Base-by-base conservation (phyloP, 2,797 vertebrate genomes). In the Crax fasciolata region DNA sequence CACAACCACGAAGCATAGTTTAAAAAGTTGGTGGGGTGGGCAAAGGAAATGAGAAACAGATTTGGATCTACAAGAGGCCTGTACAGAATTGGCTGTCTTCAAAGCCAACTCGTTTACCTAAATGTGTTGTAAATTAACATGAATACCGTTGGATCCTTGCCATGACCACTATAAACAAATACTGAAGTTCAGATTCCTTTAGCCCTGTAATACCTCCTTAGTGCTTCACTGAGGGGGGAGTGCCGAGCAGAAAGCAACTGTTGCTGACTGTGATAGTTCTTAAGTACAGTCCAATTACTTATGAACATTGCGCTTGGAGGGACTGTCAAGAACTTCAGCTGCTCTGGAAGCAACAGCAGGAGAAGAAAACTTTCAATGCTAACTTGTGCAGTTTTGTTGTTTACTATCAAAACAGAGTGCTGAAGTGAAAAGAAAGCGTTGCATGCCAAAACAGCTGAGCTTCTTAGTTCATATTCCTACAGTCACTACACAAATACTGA, bases 121-220 rank as follows among this genome's bases (percentile, higher is more conserved):
- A 97, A 96, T 96, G 90, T 96, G 62, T 75, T 98, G 95, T 96
- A 97, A 97, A 98, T 98, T 96, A 97, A 91, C 83, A 71, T 93
- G 89, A 96, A 96, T 97, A 54, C 89, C 83, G 94, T 95, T 97
- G 97, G 97, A 97, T 90, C 84, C 72, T 77, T 97, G 96, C 98
- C 97, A 95, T 74, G 84, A 94, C 96, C 95, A 77, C 91, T 90
- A 82, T 96, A 98, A 97, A 96, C 95, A 95, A 98, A 96, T 95
- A 94, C 78, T 97, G 94, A 95, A 96, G 91, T 96, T 97, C 95
- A 97, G 87, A 94, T 97, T 97, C 93, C 87, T 96, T 96, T 95
- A 95, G 91, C 93, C 90, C 74, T 77, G 78, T 87, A 94, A 90
- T 87, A 57, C 32, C 51, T 89, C 96, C 97, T 95, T 97, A 96